Percentiles rank a stretch among this genome's conserved stretches.
These are phyloP conservation scores for Nephrocerus scutellatus DNA, from an alignment of 2,888 invertebrate genomes.

Conservation along the genomic window DNA sequence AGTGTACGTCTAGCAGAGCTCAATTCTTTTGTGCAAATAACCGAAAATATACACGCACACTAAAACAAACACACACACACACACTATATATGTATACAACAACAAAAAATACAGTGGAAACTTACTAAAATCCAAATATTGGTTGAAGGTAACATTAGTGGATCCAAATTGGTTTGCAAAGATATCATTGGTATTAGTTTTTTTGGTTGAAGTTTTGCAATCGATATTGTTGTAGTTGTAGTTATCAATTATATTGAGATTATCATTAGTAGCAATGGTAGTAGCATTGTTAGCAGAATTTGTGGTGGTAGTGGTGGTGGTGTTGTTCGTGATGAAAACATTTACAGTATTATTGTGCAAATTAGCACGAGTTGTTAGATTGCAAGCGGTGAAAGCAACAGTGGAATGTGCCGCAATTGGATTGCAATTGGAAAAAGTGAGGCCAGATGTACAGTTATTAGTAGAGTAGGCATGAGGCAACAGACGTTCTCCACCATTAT, in stretches of 20 bases:
- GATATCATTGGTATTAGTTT: slow-evolving; percentile 27
- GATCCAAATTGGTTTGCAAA: slow-evolving; percentile 25
- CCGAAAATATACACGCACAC: too few relatives aligned
- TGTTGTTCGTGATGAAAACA: slow-evolving; percentile 7
- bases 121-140: slow-evolving; percentile 46
- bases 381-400: too few relatives aligned
- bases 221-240: slow-evolving; percentile 2
- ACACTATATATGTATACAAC: too few relatives aligned
- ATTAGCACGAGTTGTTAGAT: too few relatives aligned
- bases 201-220: slow-evolving; percentile 3
- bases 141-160: slow-evolving; percentile 29
- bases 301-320: slow-evolving; percentile 3
- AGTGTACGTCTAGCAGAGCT: too few relatives aligned
- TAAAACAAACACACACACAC: too few relatives aligned
- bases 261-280: slow-evolving; percentile 16
- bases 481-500: too few relatives aligned
- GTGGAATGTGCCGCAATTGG: too few relatives aligned
- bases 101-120: slow-evolving; percentile 21
- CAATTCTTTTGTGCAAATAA: too few relatives aligned
- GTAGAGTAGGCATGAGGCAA: too few relatives aligned
- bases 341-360: slow-evolving; percentile 2
- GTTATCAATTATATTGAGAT: neutral
- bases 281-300: slow-evolving; percentile 15
- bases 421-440: too few relatives aligned
- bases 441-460: too few relatives aligned